These are phyloP conservation scores for Prunella fulvescens DNA, from an alignment of 2,113 vertebrate species.

Conservation along the genomic window DNA sequence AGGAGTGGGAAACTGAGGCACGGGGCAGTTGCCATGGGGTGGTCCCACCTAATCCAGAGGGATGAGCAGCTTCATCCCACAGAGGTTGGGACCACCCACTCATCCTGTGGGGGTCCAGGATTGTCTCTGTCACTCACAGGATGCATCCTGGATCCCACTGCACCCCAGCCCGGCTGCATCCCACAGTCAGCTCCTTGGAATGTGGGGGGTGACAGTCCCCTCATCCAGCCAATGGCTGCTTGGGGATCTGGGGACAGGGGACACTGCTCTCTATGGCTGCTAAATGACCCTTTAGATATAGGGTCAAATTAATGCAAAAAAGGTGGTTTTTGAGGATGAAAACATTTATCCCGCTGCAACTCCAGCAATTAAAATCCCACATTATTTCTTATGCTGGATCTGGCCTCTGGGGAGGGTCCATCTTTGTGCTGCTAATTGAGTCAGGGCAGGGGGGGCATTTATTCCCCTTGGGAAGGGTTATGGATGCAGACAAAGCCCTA, in stretches of 20 bases:
- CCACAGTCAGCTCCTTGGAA: neutral
- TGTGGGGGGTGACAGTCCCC: neutral
- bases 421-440: neutral
- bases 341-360: fast-evolving
- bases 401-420: neutral
- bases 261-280: neutral
- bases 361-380: neutral
- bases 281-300: fast-evolving
- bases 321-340: fast-evolving
- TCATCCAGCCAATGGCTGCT: too few species aligned
- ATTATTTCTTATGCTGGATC: neutral
- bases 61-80: neutral
- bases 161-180: fast-evolving
- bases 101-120: neutral
- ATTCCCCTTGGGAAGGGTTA: neutral
- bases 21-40: fast-evolving
- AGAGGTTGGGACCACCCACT: fast-evolving
- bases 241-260: neutral
- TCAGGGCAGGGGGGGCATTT: fast-evolving
- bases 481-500: neutral
- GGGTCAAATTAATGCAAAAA: neutral
- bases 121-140: neutral
- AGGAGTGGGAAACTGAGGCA: slow-evolving; percentile 19
- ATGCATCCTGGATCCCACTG: fast-evolving
- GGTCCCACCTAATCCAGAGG: neutral